A percentile compares a stretch with the other conserved stretches of the same genome.
Evolutionary conservation across 2,888 invertebrate genomes (phyloP).

Genomic region (Patella ulyssiponensis): DNA sequence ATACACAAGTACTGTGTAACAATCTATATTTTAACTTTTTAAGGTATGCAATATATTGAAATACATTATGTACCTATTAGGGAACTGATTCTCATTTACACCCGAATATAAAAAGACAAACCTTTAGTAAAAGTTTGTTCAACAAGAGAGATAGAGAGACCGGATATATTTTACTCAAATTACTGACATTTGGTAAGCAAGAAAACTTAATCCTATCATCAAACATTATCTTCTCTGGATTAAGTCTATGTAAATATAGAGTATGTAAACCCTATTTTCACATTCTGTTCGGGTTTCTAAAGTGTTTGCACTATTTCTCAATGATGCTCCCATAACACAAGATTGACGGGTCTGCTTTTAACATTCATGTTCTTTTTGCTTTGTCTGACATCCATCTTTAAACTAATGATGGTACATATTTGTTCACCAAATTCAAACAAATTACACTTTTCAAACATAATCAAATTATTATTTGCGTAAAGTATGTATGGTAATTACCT

Average conservation of each 20-base stretch:
- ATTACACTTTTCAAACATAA: not conserved
- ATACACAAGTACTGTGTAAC: no score
- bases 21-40: no score
- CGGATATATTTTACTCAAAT: not conserved
- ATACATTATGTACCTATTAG: no score
- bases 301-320: conserved; percentile 7
- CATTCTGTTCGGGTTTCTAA: not conserved
- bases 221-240: conserved; percentile 2
- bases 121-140: no score
- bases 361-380: not conserved
- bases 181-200: conserved; percentile 7
- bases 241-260: conserved; percentile 9
- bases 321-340: not conserved
- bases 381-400: not conserved
- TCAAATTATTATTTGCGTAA: no score
- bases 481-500: no score
- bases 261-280: conserved; percentile 13
- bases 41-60: no score
- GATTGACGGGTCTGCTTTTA: not conserved
- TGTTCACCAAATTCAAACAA: conserved; percentile 1
- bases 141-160: no score
- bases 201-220: conserved; percentile 6
- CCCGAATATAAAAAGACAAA: no score
- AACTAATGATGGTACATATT: conserved; percentile 9
- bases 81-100: no score